Evolutionary conservation across 1,140 invertebrate genomes (phyloP).

Genomic region (Acromyrmex charruanus): DNA sequence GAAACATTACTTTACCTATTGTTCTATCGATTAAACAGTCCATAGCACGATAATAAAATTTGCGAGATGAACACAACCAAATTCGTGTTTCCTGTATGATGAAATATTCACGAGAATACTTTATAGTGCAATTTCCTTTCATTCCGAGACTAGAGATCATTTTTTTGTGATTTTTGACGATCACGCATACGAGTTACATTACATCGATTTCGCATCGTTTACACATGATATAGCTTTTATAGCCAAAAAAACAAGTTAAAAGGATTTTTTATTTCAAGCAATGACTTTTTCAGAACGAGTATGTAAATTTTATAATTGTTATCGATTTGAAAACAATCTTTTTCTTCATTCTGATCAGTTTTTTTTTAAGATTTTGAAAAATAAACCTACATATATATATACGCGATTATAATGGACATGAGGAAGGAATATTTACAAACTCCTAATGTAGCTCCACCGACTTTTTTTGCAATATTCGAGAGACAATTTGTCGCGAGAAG

Average conservation of each 20-base stretch:
- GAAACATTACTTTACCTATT: background rate
- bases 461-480: constrained; percentile 3
- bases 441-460: background rate
- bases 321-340: background rate
- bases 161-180: constrained; percentile 10
- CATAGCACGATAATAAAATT: background rate
- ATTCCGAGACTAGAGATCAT: constrained; percentile 4
- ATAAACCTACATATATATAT: background rate
- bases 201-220: constrained; percentile 4
- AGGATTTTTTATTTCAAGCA: background rate
- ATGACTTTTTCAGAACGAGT: background rate
- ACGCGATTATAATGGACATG: background rate
- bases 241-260: background rate
- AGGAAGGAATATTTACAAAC: background rate
- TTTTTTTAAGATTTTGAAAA: background rate
- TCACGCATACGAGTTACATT: constrained; percentile 22
- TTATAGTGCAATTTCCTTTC: background rate
- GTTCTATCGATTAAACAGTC: background rate
- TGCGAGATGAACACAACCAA: background rate
- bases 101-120: background rate
- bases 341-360: background rate
- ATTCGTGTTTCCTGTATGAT: no score
- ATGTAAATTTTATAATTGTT: background rate
- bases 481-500: constrained; percentile 27
- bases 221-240: background rate